Evolutionary conservation across 2,113 vertebrate genomes (phyloP).

Genomic region (Passer montanus): DNA sequence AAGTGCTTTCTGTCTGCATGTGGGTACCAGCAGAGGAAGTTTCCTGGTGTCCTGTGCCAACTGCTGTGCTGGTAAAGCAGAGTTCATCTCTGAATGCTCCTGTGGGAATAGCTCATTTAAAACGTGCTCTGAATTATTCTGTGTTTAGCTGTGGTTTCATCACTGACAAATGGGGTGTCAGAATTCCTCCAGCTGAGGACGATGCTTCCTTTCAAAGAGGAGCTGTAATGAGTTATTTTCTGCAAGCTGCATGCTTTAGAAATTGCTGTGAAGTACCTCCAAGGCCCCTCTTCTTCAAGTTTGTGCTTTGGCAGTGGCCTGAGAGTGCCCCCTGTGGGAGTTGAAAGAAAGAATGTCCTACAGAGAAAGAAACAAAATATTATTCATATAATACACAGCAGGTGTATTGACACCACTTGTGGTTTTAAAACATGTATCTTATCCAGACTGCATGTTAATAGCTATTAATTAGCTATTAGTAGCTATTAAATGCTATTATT

Average conservation of each 20-base stretch:
- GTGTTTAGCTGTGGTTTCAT: neutral
- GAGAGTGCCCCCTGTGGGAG: constrained; percentile 19
- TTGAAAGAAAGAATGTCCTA: neutral
- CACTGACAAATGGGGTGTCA: neutral
- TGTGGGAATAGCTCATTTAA: neutral
- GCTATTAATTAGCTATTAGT: no score
- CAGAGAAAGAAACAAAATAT: neutral
- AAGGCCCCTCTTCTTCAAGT: neutral
- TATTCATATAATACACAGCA: neutral
- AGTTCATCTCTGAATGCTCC: neutral
- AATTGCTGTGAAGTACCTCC: neutral
- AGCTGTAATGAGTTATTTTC: neutral
- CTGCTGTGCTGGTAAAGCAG: neutral
- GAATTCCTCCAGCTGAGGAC: neutral
- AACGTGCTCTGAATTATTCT: neutral
- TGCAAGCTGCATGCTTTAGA: neutral
- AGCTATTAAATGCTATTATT: neutral
- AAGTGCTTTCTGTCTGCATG: neutral
- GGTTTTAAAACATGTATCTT: neutral
- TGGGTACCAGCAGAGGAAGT: neutral
- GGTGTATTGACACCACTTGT: neutral
- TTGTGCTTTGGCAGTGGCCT: neutral
- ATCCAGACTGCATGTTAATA: neutral
- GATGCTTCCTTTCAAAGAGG: neutral
- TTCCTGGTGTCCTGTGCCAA: neutral